Conservation (phyloP, 2,888 invertebrate genomes). For the Anoplius nigerrimus region DNA sequence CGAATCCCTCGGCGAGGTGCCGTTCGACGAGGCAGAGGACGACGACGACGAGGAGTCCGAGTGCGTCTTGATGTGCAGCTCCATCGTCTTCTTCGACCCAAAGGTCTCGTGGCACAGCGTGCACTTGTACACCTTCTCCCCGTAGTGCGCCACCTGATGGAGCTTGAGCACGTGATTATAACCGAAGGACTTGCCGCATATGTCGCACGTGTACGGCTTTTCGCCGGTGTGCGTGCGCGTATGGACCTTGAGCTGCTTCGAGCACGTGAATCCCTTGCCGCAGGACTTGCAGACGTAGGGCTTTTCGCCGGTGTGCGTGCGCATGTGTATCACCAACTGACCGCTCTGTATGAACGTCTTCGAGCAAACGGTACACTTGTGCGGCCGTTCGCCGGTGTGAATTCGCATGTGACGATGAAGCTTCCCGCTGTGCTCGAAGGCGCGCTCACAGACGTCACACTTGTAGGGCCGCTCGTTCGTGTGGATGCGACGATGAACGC, state of each 20-base stretch:
- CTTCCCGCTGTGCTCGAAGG: constrained; percentile 94
- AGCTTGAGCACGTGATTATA: constrained; percentile 93
- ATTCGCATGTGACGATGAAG: constrained; percentile 93
- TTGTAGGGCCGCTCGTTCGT: constrained; percentile 94
- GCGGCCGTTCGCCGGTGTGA: constrained; percentile 92
- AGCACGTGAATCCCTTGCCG: constrained; percentile 93
- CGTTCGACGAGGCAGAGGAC: constrained; percentile 29
- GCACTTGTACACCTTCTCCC: constrained; percentile 94
- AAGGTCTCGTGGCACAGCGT: constrained; percentile 94
- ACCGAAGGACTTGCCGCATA: constrained; percentile 92
- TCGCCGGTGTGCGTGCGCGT: constrained; percentile 94
- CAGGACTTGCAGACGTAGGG: constrained; percentile 88
- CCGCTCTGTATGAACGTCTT: constrained; percentile 95
- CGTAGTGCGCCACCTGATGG: constrained; percentile 93
- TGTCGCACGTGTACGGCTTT: constrained; percentile 93
- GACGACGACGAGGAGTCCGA: constrained; percentile 75
- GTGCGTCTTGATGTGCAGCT: constrained; percentile 89
- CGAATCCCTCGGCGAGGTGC: constrained; percentile 69
- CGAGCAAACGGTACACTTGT: constrained; percentile 90
- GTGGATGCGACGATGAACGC: constrained; percentile 91
- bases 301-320: constrained; percentile 92
- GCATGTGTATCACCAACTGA: constrained; percentile 92
- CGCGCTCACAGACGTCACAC: constrained; percentile 90
- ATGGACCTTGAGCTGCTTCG: constrained; percentile 93
- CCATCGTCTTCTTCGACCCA: constrained; percentile 93